phyloP scores from a whole-genome alignment of 2,797 vertebrate species.

The Microtus californicus region DNA sequence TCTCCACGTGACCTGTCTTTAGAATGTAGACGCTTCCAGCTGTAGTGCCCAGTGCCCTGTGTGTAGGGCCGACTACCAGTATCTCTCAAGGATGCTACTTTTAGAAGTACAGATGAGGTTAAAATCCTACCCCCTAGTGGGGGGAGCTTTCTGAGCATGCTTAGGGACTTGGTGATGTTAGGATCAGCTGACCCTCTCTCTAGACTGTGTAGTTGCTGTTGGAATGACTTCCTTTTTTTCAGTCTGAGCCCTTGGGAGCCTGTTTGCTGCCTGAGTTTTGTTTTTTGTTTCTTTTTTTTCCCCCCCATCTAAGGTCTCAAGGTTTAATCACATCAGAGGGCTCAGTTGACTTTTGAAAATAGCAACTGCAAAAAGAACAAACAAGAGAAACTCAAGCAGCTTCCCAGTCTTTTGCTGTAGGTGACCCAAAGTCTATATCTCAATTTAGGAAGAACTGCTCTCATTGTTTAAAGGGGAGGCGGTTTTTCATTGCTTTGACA shows the following conservation, averaged over 20 bases:
- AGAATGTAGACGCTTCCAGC: conserved; percentile 43
- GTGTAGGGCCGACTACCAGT: neutral
- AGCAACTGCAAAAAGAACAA: neutral
- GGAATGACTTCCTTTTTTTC: neutral
- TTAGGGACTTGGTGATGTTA: neutral
- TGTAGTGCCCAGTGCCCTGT: neutral
- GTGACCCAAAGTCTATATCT: conserved; percentile 10
- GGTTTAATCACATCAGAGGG: neutral
- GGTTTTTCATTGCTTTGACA: neutral
- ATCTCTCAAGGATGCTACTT: neutral
- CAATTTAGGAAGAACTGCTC: neutral
- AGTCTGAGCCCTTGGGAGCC: conserved; percentile 35
- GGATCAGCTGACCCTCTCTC: neutral
- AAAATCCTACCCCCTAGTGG: neutral
- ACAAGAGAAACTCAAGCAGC: neutral
- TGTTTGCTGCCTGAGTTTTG: neutral
- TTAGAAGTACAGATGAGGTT: neutral
- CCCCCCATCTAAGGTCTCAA: neutral
- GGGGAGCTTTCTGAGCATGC: neutral
- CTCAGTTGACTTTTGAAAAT: conserved; percentile 26
- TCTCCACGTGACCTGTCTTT: conserved; percentile 41
- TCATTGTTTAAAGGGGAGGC: neutral
- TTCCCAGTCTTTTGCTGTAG: conserved; percentile 19
- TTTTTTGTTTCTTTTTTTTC: neutral
- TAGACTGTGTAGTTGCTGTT: neutral